Percentiles rank a stretch among this genome's conserved stretches.
Conservation (phyloP, 2,113 vertebrate species). For the Fukomys damarensis region DNA sequence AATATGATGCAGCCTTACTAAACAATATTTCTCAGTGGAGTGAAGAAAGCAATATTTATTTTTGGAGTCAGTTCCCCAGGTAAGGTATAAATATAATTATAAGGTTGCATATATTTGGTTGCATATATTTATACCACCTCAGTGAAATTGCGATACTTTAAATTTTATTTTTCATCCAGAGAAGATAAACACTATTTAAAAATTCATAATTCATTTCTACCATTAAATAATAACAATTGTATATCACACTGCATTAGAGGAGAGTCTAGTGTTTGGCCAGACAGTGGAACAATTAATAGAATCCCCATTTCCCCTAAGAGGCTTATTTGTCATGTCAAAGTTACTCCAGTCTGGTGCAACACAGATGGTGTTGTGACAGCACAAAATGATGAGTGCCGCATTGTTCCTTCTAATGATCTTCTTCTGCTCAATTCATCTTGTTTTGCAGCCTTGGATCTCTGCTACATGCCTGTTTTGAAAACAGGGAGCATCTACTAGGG, state of each 20-base stretch:
- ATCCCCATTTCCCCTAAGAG: constrained; percentile 59
- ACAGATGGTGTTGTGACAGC: constrained; percentile 61
- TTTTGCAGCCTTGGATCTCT: neutral
- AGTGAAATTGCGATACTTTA: constrained; percentile 58
- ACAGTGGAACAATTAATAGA: constrained; percentile 61
- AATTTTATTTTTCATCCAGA: constrained; percentile 80
- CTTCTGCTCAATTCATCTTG: constrained; percentile 47
- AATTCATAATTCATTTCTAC: constrained; percentile 80
- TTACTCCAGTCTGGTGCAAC: constrained; percentile 65
- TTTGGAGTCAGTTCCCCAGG: constrained; percentile 71
- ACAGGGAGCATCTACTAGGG: neutral
- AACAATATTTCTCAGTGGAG: constrained; percentile 69
- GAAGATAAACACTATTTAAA: constrained; percentile 80
- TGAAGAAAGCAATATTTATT: constrained; percentile 82
- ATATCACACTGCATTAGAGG: constrained; percentile 14
- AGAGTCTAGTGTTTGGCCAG: constrained; percentile 50
- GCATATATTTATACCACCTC: constrained; percentile 72
- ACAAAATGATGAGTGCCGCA: constrained; percentile 56
- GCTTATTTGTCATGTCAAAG: constrained; percentile 70
- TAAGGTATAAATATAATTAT: constrained; percentile 82
- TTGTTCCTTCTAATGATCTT: constrained; percentile 67
- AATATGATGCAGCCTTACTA: constrained; percentile 55
- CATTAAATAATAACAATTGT: constrained; percentile 66
- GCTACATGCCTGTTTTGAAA: constrained; percentile 57
- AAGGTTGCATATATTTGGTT: constrained; percentile 73